Evolutionary conservation across 2,797 vertebrate species (phyloP), one percentile per base, ranked within the genome.

Genomic region (Brachyalestes nurse): DNA sequence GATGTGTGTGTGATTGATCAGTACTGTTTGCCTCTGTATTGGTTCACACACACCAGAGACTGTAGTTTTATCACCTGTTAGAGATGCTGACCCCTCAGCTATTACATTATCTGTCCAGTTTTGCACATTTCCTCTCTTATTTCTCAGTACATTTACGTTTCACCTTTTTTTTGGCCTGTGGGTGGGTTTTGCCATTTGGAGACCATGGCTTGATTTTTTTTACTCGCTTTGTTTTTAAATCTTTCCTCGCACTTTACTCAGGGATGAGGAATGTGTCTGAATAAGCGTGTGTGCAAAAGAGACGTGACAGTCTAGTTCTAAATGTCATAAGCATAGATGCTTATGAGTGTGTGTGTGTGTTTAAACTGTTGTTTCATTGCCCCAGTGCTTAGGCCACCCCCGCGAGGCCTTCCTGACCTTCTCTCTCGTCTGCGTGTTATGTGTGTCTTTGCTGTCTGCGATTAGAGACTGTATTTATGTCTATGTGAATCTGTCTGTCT

Each of bases 191-290:
- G 51, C 62, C 49, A 64, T 77, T 66, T 73, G 51, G 66, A 80
- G 71, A 19, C 47, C 45, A 74, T 89, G 87, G 90, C 87, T 93
- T 92, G 91, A 78, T 49, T 91, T 92, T 61, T 17, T 28, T 7
- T 40, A 90, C 88, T 67, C 69, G 79, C 67, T 75, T 81, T 89
- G 86, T 91, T 92, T 91, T 42, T 42, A 93, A 93, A 86, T 88
- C 92, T 85, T 95, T 95, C 94, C 95, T 94, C 95, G 74, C 94
- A 92, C 95, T 94, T 95, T 95, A 96, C 96, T 96, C 96, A 96
- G 96, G 96, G 95, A 96, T 91, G 94, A 93, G 93, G 93, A 93
- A 94, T 94, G 92, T 92, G 87, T 95, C 90, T 93, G 93, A 83
- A 83, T 77, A 75, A 70, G 58, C 55, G 65, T 82, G 73, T 77